Evolutionary conservation across 2,797 vertebrate species (phyloP).

Genomic region (Jordanella pulchra): DNA sequence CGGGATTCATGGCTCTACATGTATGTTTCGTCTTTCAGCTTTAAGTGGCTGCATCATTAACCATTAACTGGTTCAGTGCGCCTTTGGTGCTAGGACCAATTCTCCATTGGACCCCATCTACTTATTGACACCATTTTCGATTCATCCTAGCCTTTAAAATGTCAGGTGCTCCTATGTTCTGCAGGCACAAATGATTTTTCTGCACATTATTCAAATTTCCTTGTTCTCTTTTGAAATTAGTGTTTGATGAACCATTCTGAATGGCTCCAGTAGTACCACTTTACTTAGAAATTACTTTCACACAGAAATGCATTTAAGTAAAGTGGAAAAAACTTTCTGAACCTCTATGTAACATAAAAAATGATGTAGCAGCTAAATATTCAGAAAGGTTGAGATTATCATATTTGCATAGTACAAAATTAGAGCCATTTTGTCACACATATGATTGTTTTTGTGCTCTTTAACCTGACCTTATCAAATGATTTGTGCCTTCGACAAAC

Average conservation of each 20-base stretch:
- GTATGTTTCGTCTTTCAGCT: background rate
- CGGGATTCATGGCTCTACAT: too few species aligned
- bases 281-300: background rate
- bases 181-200: background rate
- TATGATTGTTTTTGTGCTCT: background rate
- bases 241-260: background rate
- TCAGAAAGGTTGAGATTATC: background rate
- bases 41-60: background rate
- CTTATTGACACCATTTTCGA: background rate
- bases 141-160: background rate
- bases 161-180: background rate
- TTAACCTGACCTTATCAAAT: background rate
- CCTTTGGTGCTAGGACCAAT: background rate
- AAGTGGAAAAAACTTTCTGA: background rate
- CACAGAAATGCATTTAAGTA: background rate
- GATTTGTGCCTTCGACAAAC: background rate
- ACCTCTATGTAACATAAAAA: background rate
- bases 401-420: background rate
- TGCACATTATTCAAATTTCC: background rate
- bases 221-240: background rate
- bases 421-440: background rate
- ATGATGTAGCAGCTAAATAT: background rate
- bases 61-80: background rate
- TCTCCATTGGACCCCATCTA: background rate
- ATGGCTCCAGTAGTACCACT: background rate